A percentile compares a stretch with the other conserved stretches of the same genome.
These are phyloP conservation scores for Calameuta pallipes DNA, from an alignment of 2,888 invertebrate genomes.

Conservation along the genomic window DNA sequence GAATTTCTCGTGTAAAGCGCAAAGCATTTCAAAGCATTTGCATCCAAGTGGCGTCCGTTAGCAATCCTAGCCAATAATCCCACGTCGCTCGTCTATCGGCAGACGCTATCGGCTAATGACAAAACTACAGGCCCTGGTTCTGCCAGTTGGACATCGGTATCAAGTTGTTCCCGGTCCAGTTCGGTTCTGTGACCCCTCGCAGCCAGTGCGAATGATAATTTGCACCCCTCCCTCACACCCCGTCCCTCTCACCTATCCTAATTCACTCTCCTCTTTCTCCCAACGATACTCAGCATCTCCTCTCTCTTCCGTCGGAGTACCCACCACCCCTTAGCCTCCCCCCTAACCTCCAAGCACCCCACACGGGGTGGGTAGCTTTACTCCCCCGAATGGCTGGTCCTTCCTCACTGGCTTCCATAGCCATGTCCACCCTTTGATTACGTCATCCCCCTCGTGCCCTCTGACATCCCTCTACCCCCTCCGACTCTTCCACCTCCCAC, in stretches of 20 bases:
- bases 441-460: conserved; percentile 55
- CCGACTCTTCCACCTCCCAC: neutral
- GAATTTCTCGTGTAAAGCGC: neutral
- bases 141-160: conserved; percentile 50
- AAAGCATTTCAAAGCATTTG: conserved; percentile 53
- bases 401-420: conserved; percentile 32
- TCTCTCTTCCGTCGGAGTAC: conserved; percentile 26
- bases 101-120: conserved; percentile 65
- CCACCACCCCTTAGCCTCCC: conserved; percentile 30
- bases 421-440: conserved; percentile 64
- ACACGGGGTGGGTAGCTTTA: conserved; percentile 20
- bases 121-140: conserved; percentile 63
- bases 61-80: conserved; percentile 65
- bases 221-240: conserved; percentile 43
- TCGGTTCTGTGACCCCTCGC: conserved; percentile 50
- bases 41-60: conserved; percentile 60
- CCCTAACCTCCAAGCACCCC: conserved; percentile 35
- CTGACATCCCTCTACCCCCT: conserved; percentile 18
- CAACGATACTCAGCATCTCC: conserved; percentile 28
- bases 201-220: conserved; percentile 63
- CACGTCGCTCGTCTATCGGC: conserved; percentile 55
- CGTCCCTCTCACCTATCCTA: conserved; percentile 12
- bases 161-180: conserved; percentile 63
- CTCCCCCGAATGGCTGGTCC: conserved; percentile 21
- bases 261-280: conserved; percentile 24